Percentiles rank a stretch among this genome's conserved stretches.
Evolutionary conservation across 92 coral and sea anemone species (phyloP).

Genomic region (Hydrozoanthus gracilis): DNA sequence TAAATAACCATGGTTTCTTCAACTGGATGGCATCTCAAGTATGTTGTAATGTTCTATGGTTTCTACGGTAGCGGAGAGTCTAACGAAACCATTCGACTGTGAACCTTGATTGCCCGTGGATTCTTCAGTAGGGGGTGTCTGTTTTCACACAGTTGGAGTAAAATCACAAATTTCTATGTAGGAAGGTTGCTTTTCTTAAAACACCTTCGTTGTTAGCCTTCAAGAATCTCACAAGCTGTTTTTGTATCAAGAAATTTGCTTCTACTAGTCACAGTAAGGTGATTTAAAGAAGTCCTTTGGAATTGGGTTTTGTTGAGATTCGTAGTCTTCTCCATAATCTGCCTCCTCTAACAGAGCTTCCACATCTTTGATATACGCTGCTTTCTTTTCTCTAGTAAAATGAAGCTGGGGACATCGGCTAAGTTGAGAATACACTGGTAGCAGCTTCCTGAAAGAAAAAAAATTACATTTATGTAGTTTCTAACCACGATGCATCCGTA

Average conservation of each 20-base stretch:
- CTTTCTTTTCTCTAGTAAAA: slow-evolving; percentile 70
- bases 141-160: too few relatives aligned
- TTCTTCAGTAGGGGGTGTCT: too few relatives aligned
- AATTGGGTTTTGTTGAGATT: slow-evolving; percentile 3
- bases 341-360: slow-evolving; percentile 55
- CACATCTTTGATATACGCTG: slow-evolving; percentile 53
- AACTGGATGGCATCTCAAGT: too few relatives aligned
- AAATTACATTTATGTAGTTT: neutral
- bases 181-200: too few relatives aligned
- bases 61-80: too few relatives aligned
- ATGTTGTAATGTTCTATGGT: too few relatives aligned
- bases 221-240: neutral
- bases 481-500: too few relatives aligned
- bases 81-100: too few relatives aligned
- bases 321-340: slow-evolving; percentile 41
- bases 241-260: neutral
- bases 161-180: too few relatives aligned
- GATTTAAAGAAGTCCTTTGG: slow-evolving; percentile 40
- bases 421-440: slow-evolving; percentile 72
- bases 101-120: too few relatives aligned
- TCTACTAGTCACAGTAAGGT: slow-evolving; percentile 6
- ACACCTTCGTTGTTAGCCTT: neutral
- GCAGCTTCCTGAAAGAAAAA: slow-evolving; percentile 55
- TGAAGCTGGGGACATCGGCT: slow-evolving; percentile 64
- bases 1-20: too few relatives aligned